Evolutionary conservation across 53 echinoderm and acorn worm genomes (phyloP).

Genomic region (Antedon mediterranea): DNA sequence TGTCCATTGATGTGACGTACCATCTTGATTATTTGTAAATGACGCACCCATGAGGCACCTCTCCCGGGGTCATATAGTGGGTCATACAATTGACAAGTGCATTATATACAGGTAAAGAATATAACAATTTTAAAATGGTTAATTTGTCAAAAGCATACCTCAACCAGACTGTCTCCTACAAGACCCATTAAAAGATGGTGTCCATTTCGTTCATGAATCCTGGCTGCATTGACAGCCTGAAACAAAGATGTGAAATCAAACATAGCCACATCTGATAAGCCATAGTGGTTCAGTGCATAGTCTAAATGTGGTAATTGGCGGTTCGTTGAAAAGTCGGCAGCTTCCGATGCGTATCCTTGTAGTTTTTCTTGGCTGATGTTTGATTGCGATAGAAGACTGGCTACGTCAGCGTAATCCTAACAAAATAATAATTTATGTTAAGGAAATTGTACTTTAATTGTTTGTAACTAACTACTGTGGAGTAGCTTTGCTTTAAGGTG

Average conservation of each 20-base stretch:
- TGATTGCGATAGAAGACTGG: slow-evolving; percentile 36
- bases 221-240: slow-evolving; percentile 76
- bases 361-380: slow-evolving; percentile 62
- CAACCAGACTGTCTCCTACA: slow-evolving; percentile 82
- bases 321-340: slow-evolving; percentile 91
- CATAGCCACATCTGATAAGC: slow-evolving; percentile 90
- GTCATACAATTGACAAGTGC: too few relatives aligned
- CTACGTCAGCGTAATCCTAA: slow-evolving; percentile 70
- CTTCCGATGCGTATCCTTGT: slow-evolving; percentile 66
- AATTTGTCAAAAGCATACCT: slow-evolving; percentile 54
- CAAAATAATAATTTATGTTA: background rate
- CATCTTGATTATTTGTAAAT: too few relatives aligned
- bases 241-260: slow-evolving; percentile 93
- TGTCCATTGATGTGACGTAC: too few relatives aligned
- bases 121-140: too few relatives aligned
- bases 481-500: too few relatives aligned
- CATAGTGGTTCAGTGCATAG: slow-evolving; percentile 94
- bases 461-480: too few relatives aligned
- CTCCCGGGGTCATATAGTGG: too few relatives aligned
- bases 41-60: too few relatives aligned
- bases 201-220: slow-evolving; percentile 59
- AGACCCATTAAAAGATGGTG: slow-evolving; percentile 56
- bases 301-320: slow-evolving; percentile 66
- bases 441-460: too few relatives aligned
- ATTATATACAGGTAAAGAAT: too few relatives aligned